phyloP scores from a whole-genome alignment of 1,140 invertebrate genomes.

The Brachionus plicatilis region DNA sequence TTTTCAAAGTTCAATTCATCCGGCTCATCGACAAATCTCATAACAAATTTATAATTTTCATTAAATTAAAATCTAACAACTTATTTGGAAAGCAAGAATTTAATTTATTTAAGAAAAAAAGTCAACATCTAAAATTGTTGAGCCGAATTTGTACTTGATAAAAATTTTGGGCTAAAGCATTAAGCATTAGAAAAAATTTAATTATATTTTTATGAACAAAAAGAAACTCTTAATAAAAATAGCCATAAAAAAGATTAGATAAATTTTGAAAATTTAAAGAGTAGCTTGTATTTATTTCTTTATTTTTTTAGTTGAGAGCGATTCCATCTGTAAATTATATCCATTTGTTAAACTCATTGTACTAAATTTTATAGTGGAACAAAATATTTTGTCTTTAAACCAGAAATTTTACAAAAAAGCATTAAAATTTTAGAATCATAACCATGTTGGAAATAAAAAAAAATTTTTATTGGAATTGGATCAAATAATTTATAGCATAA shows the following conservation, averaged over 20 bases:
- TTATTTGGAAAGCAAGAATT: background rate
- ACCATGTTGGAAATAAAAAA: background rate
- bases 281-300: background rate
- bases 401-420: too few relatives aligned
- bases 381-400: too few relatives aligned
- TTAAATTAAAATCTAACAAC: background rate
- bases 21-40: background rate
- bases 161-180: background rate
- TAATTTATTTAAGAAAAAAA: background rate
- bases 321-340: background rate
- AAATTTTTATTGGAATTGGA: too few relatives aligned
- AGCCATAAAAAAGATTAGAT: background rate
- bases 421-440: background rate
- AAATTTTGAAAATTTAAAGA: background rate
- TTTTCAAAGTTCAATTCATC: background rate
- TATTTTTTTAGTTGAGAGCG: background rate
- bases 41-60: background rate
- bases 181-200: background rate
- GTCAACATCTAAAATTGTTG: background rate
- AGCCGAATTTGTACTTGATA: background rate
- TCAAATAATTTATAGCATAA: too few relatives aligned
- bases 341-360: background rate
- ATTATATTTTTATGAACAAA: background rate
- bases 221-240: background rate
- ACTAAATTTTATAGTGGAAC: background rate